These are phyloP conservation scores for Isichthys henryi DNA, from an alignment of 2,113 vertebrate species.

Conservation along the genomic window DNA sequence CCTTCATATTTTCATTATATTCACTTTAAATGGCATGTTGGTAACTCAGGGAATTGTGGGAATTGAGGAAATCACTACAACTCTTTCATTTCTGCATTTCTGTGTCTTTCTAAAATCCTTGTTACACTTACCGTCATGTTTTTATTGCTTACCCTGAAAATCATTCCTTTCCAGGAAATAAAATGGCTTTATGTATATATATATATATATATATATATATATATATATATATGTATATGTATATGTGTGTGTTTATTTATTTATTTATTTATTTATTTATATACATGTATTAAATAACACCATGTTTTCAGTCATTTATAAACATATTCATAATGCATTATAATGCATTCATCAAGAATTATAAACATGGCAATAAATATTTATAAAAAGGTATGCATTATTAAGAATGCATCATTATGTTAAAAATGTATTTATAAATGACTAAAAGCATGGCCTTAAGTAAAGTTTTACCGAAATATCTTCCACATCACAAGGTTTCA, in stretches of 20 bases:
- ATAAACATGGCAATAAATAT: too few relatives aligned
- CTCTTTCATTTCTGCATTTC: too few relatives aligned
- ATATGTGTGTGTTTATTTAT: too few relatives aligned
- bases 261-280: not conserved
- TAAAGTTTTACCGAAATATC: not conserved
- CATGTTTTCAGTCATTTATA: too few relatives aligned
- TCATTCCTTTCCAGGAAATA: conserved; percentile 12
- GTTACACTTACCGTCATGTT: conserved; percentile 18
- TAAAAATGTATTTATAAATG: too few relatives aligned
- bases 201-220: not conserved
- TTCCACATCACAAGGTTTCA: not conserved
- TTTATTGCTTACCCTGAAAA: conserved; percentile 32
- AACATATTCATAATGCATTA: too few relatives aligned
- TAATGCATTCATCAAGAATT: too few relatives aligned
- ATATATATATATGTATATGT: not conserved
- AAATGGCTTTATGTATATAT: not conserved
- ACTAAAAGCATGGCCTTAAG: too few relatives aligned
- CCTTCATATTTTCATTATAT: conserved; percentile 33
- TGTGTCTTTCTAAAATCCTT: conserved; percentile 28
- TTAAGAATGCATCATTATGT: too few relatives aligned
- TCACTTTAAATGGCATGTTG: not conserved
- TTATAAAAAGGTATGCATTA: too few relatives aligned
- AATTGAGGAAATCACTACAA: conserved; percentile 30
- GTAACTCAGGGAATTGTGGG: conserved; percentile 48
- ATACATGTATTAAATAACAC: not conserved